A percentile compares a stretch with the other conserved stretches of the same genome.
Conservation (phyloP, 2,797 vertebrate species). For the Sebastes wilsoni region DNA sequence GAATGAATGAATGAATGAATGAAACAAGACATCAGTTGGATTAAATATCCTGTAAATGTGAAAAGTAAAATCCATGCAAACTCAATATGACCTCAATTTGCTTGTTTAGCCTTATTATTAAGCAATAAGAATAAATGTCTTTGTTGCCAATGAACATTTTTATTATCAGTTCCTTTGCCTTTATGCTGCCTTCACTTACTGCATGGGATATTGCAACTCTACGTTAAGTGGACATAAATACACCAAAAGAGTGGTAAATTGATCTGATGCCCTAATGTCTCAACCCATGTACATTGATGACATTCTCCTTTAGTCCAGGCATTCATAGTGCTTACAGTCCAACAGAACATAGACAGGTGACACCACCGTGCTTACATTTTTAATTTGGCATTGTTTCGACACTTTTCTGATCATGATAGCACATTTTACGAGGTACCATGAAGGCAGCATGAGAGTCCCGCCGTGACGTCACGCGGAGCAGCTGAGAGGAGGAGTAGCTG, state of each 20-base stretch:
- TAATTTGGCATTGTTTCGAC: background rate
- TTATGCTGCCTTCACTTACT: conserved; percentile 1
- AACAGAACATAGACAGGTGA: fast-evolving
- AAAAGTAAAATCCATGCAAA: background rate
- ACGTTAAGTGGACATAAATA: fast-evolving
- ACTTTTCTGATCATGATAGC: fast-evolving
- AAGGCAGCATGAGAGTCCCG: conserved; percentile 45
- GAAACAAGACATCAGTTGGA: background rate
- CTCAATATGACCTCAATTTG: background rate
- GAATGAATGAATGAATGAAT: too few relatives aligned
- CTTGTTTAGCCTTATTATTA: background rate
- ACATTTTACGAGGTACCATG: conserved; percentile 2
- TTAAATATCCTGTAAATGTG: background rate
- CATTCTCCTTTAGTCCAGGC: too few relatives aligned
- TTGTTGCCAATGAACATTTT: conserved; percentile 6
- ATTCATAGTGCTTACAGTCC: background rate
- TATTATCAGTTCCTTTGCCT: background rate
- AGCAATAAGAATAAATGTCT: background rate
- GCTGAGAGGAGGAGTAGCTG: conserved; percentile 73
- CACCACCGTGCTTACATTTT: background rate
- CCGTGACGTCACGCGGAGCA: conserved; percentile 76
- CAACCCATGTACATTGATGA: too few relatives aligned
- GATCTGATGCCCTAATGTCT: background rate
- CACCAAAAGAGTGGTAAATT: background rate
- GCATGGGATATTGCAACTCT: fast-evolving